Evolutionary conservation across 1,140 invertebrate genomes (phyloP).

Genomic region (Fopius arisanus): DNA sequence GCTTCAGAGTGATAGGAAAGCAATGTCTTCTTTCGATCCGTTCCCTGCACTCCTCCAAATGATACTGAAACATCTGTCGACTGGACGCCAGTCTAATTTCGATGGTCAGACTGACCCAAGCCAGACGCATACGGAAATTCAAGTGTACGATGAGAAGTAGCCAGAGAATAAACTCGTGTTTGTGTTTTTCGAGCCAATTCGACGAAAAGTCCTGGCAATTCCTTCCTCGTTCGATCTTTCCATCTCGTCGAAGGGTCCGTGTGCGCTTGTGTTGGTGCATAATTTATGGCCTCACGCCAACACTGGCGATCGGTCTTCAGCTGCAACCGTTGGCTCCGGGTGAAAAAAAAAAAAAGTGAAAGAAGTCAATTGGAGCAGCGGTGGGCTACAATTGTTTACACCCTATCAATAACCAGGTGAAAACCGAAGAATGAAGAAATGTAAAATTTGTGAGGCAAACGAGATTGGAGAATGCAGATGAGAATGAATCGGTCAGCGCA

Average conservation of each 20-base stretch:
- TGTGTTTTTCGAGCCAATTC: background rate
- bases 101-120: conserved; percentile 36
- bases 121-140: conserved; percentile 35
- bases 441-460: conserved; percentile 6
- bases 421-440: background rate
- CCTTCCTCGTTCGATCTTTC: conserved; percentile 11
- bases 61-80: conserved; percentile 36
- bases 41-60: background rate
- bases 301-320: background rate
- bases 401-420: background rate
- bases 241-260: background rate
- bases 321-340: background rate
- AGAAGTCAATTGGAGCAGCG: background rate
- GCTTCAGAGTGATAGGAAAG: conserved; percentile 25
- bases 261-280: background rate
- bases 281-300: conserved; percentile 17
- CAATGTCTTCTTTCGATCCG: background rate
- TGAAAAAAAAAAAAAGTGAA: conserved; percentile 1
- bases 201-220: conserved; percentile 8
- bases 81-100: conserved; percentile 39
- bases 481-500: background rate
- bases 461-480: background rate
- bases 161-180: background rate
- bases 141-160: background rate
- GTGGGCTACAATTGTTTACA: conserved; percentile 7